Percentiles rank a stretch among this genome's conserved stretches.
phyloP scores from a whole-genome alignment of 2,113 vertebrate genomes.

The Lophura nycthemera region DNA sequence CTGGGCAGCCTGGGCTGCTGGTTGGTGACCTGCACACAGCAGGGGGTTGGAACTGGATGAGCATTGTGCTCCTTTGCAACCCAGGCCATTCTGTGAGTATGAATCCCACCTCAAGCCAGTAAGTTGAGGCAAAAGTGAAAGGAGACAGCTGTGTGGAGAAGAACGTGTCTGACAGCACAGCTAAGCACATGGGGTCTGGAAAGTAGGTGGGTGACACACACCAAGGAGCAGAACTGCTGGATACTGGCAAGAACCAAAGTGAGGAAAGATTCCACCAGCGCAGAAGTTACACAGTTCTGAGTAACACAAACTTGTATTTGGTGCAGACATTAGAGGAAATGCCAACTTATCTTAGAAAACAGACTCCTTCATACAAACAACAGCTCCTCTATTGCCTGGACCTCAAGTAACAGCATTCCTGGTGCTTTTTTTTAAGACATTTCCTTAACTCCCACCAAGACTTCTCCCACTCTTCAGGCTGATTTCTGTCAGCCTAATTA shows the following conservation, averaged over 20 bases:
- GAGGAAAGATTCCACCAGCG: background rate
- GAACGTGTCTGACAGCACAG: background rate
- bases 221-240: background rate
- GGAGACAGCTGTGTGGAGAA: background rate
- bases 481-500: background rate
- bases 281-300: background rate
- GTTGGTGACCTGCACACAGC: too few relatives aligned
- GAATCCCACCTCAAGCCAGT: background rate
- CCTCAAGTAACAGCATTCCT: background rate
- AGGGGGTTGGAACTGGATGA: too few relatives aligned
- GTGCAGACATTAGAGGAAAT: background rate
- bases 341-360: background rate
- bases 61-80: too few relatives aligned
- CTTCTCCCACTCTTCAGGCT: background rate
- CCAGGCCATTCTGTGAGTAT: too few relatives aligned
- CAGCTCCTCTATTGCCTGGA: background rate
- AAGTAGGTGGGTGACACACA: background rate
- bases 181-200: background rate
- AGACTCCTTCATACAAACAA: background rate
- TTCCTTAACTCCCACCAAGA: background rate
- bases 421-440: background rate
- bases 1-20: too few relatives aligned
- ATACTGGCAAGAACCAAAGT: rapidly evolving
- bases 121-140: background rate
- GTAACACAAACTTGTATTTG: background rate